Conservation (phyloP, 2,797 vertebrate genomes). For the Miopithecus talapoin region DNA sequence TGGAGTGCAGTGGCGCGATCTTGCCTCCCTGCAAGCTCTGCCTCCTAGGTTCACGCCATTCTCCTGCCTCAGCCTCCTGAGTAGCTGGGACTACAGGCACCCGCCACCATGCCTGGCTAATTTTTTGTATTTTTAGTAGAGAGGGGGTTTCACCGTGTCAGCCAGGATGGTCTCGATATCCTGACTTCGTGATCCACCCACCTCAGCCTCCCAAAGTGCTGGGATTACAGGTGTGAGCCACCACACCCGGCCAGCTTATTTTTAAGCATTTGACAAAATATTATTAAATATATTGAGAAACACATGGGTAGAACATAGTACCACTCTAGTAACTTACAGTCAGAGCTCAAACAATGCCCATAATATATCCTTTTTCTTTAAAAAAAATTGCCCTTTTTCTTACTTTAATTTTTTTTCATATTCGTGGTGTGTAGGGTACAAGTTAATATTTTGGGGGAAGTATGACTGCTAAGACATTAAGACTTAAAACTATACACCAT, state of each 20-base stretch:
- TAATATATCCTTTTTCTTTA: background rate
- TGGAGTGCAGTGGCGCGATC: no score
- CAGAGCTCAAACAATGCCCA: background rate
- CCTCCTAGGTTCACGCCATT: no score
- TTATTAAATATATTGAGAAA: constrained; percentile 11
- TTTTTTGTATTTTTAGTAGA: no score
- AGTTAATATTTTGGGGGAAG: background rate
- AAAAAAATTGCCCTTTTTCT: background rate
- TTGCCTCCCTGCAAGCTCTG: no score
- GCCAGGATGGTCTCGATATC: no score
- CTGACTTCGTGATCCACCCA: no score
- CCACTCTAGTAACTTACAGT: background rate
- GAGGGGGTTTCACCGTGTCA: no score
- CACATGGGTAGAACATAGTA: background rate
- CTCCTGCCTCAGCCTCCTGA: no score
- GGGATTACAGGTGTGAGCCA: no score
- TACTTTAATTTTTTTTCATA: constrained; percentile 8
- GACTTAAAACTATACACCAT: background rate
- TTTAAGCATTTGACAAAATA: background rate
- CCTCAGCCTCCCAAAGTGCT: no score
- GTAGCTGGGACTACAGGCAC: no score
- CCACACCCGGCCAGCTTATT: background rate
- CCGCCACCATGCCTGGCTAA: no score
- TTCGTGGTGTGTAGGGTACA: background rate
- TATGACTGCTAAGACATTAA: background rate